phyloP scores from a whole-genome alignment of 2,797 vertebrate species.

The Syndactyla subalaris region DNA sequence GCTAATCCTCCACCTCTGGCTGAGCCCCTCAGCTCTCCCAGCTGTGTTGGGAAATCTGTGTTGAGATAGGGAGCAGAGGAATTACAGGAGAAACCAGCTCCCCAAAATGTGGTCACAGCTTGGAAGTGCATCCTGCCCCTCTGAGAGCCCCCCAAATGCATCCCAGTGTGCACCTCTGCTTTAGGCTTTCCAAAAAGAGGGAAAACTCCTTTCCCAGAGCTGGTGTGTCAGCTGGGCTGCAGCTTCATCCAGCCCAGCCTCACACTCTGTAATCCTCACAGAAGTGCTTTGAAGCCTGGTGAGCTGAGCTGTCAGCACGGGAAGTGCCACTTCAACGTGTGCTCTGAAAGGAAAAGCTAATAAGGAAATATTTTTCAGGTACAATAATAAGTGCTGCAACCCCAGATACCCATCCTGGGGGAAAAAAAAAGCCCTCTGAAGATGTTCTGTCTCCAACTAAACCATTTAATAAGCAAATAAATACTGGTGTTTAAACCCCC shows the following conservation, averaged over 20 bases:
- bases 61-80: not conserved
- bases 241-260: not conserved
- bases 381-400: not conserved
- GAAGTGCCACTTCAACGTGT: not conserved
- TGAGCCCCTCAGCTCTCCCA: not conserved
- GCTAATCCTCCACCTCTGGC: not conserved
- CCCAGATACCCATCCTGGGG: not conserved
- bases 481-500: not conserved
- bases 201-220: not conserved
- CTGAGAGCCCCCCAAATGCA: not conserved
- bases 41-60: not conserved
- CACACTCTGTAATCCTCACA: not conserved
- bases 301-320: not conserved
- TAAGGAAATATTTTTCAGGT: not conserved
- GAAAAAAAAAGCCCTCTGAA: not conserved
- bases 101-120: not conserved
- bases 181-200: not conserved
- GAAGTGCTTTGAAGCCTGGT: constrained; percentile 4
- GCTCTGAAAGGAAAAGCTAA: constrained; percentile 29
- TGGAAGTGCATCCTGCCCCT: not conserved
- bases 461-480: constrained; percentile 8
- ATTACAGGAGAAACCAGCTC: not conserved
- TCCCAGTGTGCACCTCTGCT: not conserved
- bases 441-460: not conserved
- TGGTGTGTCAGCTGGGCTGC: not conserved